A percentile compares a stretch with the other conserved stretches of the same genome.
Conservation (phyloP, 2,797 vertebrate genomes). For the Okamejei kenojei region DNA sequence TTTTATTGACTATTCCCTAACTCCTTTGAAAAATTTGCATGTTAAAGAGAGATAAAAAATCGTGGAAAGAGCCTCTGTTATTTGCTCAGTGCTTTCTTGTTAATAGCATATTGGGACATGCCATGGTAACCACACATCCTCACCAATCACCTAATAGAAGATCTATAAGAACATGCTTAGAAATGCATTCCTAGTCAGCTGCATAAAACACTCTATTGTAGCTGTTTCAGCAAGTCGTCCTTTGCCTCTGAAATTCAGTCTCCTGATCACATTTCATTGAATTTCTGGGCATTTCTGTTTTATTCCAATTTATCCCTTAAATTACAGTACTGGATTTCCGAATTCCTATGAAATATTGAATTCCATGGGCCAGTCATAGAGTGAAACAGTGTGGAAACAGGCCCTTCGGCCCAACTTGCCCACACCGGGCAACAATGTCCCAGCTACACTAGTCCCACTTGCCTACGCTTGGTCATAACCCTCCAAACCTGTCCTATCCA, state of each 20-base stretch:
- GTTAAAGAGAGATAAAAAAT: not conserved
- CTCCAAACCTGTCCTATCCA: too few species aligned
- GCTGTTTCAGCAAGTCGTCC: too few species aligned
- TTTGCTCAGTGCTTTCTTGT: not conserved
- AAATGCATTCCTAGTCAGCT: too few species aligned
- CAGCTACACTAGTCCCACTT: too few species aligned
- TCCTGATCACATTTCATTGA: too few species aligned
- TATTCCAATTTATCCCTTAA: not conserved
- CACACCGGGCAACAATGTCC: too few species aligned
- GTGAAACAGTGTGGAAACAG: too few species aligned
- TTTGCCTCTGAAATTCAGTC: too few species aligned
- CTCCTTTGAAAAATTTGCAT: not conserved
- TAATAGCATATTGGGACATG: not conserved
- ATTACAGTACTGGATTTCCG: not conserved
- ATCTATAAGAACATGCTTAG: not conserved
- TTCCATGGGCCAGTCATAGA: not conserved
- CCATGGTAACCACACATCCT: not conserved
- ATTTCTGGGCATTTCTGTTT: too few species aligned
- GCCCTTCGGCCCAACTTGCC: too few species aligned
- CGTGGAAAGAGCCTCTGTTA: not conserved
- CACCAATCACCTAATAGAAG: not conserved
- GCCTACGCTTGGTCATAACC: too few species aligned
- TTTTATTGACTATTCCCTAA: not conserved
- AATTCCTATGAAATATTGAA: not conserved
- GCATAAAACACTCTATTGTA: too few species aligned